Evolutionary conservation across 2,113 vertebrate species (phyloP).

Genomic region (Vulpes vulpes): DNA sequence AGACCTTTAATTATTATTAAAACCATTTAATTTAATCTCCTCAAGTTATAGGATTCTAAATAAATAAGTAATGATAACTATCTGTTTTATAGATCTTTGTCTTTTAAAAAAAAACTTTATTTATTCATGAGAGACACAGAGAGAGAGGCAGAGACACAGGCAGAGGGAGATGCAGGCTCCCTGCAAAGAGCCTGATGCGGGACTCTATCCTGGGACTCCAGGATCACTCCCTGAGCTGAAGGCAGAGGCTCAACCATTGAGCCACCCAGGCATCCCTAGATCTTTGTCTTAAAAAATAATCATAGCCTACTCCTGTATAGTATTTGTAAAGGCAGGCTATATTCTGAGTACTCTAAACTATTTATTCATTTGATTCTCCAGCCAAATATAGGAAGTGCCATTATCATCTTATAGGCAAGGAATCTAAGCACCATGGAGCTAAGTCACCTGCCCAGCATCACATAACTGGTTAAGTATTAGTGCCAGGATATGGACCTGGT

Average conservation of each 20-base stretch:
- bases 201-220: too few species aligned
- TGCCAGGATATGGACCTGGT: neutral
- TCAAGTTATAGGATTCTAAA: neutral
- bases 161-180: too few species aligned
- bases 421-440: neutral
- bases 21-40: neutral
- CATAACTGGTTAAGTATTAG: neutral
- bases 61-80: constrained; percentile 25
- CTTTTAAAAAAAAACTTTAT: neutral
- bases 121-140: too few species aligned
- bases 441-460: neutral
- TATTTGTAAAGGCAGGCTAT: neutral
- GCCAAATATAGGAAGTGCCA: neutral
- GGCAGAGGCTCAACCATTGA: too few species aligned
- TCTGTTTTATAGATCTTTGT: constrained; percentile 35
- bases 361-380: neutral
- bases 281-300: constrained; percentile 36
- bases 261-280: neutral
- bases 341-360: neutral
- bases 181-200: too few species aligned
- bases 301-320: neutral
- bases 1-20: constrained; percentile 28
- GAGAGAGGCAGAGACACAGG: too few species aligned
- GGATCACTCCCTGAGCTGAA: too few species aligned
- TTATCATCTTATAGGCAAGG: neutral